Percentiles rank a stretch among this genome's conserved stretches.
These are phyloP conservation scores for Paramormyrops hopkinsi DNA, from an alignment of 2,797 vertebrate species.

Conservation along the genomic window DNA sequence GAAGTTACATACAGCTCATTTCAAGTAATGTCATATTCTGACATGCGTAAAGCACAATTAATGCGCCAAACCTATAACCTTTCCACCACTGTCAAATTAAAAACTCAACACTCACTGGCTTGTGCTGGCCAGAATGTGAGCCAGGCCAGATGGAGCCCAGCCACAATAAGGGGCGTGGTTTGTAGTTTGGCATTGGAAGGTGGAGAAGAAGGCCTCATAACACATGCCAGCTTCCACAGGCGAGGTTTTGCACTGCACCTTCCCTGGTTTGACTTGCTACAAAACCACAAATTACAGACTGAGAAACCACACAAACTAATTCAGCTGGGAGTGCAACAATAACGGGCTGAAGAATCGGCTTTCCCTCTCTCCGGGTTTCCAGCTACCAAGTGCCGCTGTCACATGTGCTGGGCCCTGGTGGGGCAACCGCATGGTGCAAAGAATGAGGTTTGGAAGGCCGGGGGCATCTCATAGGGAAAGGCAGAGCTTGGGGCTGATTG, in stretches of 20 bases:
- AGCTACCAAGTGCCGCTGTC: conserved; percentile 9
- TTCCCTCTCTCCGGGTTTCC: conserved; percentile 8
- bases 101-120: neutral
- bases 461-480: neutral
- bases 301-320: conserved; percentile 40
- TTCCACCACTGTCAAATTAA: conserved; percentile 3
- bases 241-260: conserved; percentile 32
- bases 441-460: neutral
- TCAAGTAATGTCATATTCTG: neutral
- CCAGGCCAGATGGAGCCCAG: conserved; percentile 21
- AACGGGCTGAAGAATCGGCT: conserved; percentile 27
- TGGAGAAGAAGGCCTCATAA: conserved; percentile 26
- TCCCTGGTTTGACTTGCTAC: conserved; percentile 47
- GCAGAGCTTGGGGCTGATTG: neutral
- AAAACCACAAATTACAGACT: conserved; percentile 50
- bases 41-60: neutral
- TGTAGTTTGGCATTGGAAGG: conserved; percentile 29
- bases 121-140: neutral
- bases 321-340: conserved; percentile 44
- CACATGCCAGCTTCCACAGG: conserved; percentile 31
- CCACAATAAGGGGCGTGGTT: conserved; percentile 20
- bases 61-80: neutral
- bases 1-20: neutral
- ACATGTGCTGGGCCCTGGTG: neutral
- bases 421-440: neutral